A percentile compares a stretch with the other conserved stretches of the same genome.
These are phyloP conservation scores for Psammodynastes pulverulentus DNA, from an alignment of 2,113 vertebrate genomes.

Conservation along the genomic window DNA sequence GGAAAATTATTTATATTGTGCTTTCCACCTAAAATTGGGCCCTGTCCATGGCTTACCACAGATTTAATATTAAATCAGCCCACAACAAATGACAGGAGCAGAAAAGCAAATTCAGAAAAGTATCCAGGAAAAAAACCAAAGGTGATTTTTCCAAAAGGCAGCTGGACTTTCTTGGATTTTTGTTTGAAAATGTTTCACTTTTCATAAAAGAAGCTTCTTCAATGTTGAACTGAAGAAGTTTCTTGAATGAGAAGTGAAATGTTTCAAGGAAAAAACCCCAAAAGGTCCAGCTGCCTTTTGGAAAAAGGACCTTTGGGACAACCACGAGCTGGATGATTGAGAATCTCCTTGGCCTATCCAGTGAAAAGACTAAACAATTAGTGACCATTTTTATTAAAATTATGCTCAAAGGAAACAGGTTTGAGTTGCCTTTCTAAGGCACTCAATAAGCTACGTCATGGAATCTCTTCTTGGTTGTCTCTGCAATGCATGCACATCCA, in stretches of 20 bases:
- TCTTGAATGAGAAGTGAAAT: neutral
- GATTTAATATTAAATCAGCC: neutral
- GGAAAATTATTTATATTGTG: neutral
- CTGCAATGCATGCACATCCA: neutral
- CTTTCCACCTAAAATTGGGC: neutral
- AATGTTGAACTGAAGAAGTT: neutral
- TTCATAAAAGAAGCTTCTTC: neutral
- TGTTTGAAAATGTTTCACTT: neutral
- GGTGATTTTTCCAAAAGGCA: neutral
- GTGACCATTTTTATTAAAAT: neutral
- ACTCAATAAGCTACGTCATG: neutral
- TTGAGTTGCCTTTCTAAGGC: neutral
- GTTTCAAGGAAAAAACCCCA: neutral
- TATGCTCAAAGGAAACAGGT: neutral
- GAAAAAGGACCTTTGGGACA: neutral
- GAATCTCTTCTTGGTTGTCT: neutral
- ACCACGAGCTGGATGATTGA: neutral
- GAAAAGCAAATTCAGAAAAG: neutral
- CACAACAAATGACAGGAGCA: neutral
- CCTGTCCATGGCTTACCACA: neutral
- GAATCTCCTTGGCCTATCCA: neutral
- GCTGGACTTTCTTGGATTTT: neutral
- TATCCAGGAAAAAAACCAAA: neutral
- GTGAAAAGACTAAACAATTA: neutral
- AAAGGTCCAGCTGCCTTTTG: neutral